phyloP scores from a whole-genome alignment of 2,888 invertebrate genomes.

The Schizaphis graminum region DNA sequence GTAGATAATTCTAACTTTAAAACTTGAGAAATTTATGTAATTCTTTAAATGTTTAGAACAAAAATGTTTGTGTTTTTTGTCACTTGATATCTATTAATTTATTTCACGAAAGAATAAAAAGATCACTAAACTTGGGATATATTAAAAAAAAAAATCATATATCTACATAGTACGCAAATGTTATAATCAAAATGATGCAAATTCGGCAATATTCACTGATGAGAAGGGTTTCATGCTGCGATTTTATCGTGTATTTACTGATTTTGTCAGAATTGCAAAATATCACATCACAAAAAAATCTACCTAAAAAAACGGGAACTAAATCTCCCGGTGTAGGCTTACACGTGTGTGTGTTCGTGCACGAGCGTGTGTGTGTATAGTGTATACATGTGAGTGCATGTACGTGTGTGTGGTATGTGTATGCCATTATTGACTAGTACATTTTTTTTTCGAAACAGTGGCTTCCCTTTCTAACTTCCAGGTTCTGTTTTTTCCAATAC shows the following conservation, averaged over 20 bases:
- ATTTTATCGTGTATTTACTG: constrained; percentile 28
- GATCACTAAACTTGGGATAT: neutral
- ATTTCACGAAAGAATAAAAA: constrained; percentile 18
- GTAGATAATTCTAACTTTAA: constrained; percentile 9
- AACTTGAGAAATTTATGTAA: neutral
- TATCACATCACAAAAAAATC: constrained; percentile 34
- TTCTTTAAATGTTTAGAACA: neutral
- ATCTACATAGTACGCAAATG: neutral
- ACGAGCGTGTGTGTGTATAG: constrained; percentile 4
- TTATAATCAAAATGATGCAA: constrained; percentile 47
- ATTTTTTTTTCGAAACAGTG: constrained; percentile 52
- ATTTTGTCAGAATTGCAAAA: constrained; percentile 56
- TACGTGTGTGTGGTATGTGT: neutral
- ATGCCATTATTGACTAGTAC: constrained; percentile 35
- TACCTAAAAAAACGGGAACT: constrained; percentile 34
- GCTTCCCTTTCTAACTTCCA: constrained; percentile 62
- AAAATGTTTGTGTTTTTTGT: neutral
- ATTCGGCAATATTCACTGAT: constrained; percentile 38
- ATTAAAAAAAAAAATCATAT: neutral
- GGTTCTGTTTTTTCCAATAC: constrained; percentile 51
- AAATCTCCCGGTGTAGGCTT: constrained; percentile 57
- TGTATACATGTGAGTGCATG: neutral
- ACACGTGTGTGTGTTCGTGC: neutral
- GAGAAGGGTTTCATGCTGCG: constrained; percentile 46
- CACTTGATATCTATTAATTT: neutral